Evolutionary conservation across 1,140 invertebrate species (phyloP), one percentile per base, ranked within the genome.

Genomic region (Drosophila santomea): DNA sequence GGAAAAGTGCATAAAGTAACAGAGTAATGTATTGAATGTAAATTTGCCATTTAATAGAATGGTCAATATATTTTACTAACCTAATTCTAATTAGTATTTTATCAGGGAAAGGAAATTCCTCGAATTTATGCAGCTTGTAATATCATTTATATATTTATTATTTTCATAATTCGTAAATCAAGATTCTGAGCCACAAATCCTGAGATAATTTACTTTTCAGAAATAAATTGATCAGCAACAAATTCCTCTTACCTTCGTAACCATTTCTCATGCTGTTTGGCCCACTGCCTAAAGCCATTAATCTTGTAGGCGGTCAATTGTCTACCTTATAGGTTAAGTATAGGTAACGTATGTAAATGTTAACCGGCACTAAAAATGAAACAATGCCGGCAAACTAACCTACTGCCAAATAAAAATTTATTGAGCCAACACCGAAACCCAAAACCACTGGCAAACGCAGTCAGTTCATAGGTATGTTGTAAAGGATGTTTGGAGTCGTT

Each of bases 331-430:
- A 28, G 62, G 63, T 50, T 67, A 66, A 75, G 54, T 75, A 58
- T 74, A 86, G 72, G 68, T 80, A 77, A 81, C 56, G 58, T 76
- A 54, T 62, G 66, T 79, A 83, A 83, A 86, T 86, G 69, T 45
- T 52, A 77, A 62, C 45, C 61, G 72, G n/a, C 56, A 48, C 55
- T 60, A 56, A 44, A 68, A 55, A 36, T 77, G 44, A 77, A 69
- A 54, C 47, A 61, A 58, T 4, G 51, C n/a, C 41, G 56, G 20
- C 36, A 56, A 62, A n/a, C 57, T 61, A 69, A 69, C 66, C 66
- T 45, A 69, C 20, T 58, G 69, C 35, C 62, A 67, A 74, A 89
- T 83, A 89, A 78, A 89, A 80, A 84, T 89, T 72, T 89, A 88
- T 88, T 74, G 74, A 74, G 80, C 72, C 64, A 68, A 71, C 63